These are phyloP conservation scores for Proterorhinus semilunaris DNA, from an alignment of 2,113 vertebrate species.

Conservation along the genomic window DNA sequence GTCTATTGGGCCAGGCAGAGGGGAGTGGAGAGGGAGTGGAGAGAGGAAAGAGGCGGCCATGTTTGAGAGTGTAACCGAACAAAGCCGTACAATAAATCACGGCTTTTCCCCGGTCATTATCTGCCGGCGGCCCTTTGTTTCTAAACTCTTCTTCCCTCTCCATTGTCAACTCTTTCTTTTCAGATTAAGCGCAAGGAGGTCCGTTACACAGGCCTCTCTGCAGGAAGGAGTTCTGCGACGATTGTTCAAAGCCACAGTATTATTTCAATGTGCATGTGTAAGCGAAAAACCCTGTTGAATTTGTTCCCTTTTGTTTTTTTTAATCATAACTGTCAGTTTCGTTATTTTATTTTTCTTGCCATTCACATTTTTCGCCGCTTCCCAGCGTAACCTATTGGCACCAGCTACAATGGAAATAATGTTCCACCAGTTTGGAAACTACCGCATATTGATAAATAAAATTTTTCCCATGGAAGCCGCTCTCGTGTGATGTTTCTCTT, in stretches of 20 bases:
- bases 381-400: slow-evolving; percentile 78
- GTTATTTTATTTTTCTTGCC: slow-evolving; percentile 67
- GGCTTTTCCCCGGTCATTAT: slow-evolving; percentile 71
- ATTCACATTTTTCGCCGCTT: slow-evolving; percentile 76
- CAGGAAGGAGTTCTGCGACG: slow-evolving; percentile 46
- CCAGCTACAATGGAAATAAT: slow-evolving; percentile 82
- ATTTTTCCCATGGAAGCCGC: slow-evolving; percentile 88
- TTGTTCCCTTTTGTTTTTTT: slow-evolving; percentile 74
- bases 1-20: slow-evolving; percentile 32
- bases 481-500: slow-evolving; percentile 50
- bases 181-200: slow-evolving; percentile 65
- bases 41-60: slow-evolving; percentile 38
- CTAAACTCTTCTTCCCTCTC: slow-evolving; percentile 50
- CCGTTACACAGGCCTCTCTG: slow-evolving; percentile 44
- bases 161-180: slow-evolving; percentile 54
- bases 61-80: slow-evolving; percentile 53
- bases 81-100: slow-evolving; percentile 68
- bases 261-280: slow-evolving; percentile 75
- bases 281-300: slow-evolving; percentile 65
- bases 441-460: slow-evolving; percentile 91
- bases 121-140: slow-evolving; percentile 70
- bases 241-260: slow-evolving; percentile 75
- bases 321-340: slow-evolving; percentile 74
- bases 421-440: slow-evolving; percentile 87
- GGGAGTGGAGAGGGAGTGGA: slow-evolving; percentile 18